These are phyloP conservation scores for Tauraco hartlaubi DNA, from an alignment of 2,797 vertebrate species.

Conservation along the genomic window DNA sequence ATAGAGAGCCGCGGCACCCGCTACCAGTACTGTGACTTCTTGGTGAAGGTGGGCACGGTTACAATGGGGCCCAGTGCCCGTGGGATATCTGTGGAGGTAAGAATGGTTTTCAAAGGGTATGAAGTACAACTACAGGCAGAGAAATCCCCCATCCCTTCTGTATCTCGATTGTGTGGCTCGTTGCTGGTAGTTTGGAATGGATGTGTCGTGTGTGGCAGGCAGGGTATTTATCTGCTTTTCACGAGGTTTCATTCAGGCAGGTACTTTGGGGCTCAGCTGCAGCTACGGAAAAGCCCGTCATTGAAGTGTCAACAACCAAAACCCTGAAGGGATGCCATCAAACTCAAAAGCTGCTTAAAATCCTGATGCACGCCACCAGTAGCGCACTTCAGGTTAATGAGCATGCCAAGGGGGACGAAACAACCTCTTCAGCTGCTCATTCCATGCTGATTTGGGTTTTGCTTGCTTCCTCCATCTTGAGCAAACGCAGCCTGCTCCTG, in stretches of 20 bases:
- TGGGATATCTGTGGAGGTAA: conserved; percentile 96
- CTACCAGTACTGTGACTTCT: conserved; percentile 96
- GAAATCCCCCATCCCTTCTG: neutral
- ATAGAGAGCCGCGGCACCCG: conserved; percentile 95
- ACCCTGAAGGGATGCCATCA: neutral
- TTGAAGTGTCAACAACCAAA: neutral
- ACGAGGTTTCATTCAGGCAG: neutral
- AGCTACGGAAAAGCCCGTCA: neutral
- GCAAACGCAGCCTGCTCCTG: neutral
- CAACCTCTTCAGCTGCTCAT: neutral
- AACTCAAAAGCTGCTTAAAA: neutral
- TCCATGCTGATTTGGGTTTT: neutral
- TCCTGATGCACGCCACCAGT: neutral
- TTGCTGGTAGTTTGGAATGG: neutral
- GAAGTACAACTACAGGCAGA: rapidly evolving
- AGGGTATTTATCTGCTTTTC: neutral
- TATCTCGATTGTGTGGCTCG: rapidly evolving
- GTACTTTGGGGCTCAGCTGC: neutral
- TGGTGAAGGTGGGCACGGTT: conserved; percentile 94
- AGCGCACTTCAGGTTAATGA: neutral
- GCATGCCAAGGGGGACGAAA: rapidly evolving
- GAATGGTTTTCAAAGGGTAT: neutral
- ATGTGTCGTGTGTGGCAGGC: rapidly evolving
- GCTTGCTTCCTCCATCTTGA: neutral
- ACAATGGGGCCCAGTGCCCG: conserved; percentile 95